Evolutionary conservation across 2,888 invertebrate genomes (phyloP).

Genomic region (Temnothorax ravouxi): DNA sequence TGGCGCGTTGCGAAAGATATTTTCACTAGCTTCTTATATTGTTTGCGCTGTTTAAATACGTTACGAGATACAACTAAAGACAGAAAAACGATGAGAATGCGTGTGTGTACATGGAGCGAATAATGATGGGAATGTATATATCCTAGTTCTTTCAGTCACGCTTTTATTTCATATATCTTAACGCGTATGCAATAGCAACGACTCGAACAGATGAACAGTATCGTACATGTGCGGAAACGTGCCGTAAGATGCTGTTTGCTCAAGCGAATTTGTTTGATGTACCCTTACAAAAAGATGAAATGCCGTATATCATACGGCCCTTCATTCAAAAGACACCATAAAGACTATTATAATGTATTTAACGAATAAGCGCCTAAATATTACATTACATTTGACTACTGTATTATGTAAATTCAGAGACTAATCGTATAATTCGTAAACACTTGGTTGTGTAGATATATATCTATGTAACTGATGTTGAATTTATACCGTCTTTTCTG

Average conservation of each 20-base stretch:
- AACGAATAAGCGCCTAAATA: conserved; percentile 18
- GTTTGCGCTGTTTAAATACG: conserved; percentile 1
- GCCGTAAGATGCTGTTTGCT: not conserved
- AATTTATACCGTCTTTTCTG: not conserved
- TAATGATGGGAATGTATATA: conserved; percentile 19
- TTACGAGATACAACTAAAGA: not conserved
- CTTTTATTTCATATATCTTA: conserved; percentile 32
- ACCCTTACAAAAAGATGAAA: conserved; percentile 17
- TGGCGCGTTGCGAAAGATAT: conserved; percentile 2
- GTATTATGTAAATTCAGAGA: conserved; percentile 1
- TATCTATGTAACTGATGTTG: not conserved
- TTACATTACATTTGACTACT: conserved; percentile 1
- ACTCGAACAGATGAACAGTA: not conserved
- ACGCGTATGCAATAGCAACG: not conserved
- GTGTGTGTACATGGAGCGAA: not conserved
- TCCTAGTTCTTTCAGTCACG: conserved; percentile 8
- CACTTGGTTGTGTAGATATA: not conserved
- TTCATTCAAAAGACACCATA: conserved; percentile 32
- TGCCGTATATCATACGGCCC: too few relatives aligned
- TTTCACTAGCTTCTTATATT: conserved; percentile 36
- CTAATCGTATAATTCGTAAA: conserved; percentile 16
- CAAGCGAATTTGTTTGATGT: not conserved
- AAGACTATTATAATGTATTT: not conserved
- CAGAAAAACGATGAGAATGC: not conserved
- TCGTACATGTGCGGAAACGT: not conserved